Evolutionary conservation across 2,113 vertebrate genomes (phyloP).

Genomic region (Illadopsis cleaveri): DNA sequence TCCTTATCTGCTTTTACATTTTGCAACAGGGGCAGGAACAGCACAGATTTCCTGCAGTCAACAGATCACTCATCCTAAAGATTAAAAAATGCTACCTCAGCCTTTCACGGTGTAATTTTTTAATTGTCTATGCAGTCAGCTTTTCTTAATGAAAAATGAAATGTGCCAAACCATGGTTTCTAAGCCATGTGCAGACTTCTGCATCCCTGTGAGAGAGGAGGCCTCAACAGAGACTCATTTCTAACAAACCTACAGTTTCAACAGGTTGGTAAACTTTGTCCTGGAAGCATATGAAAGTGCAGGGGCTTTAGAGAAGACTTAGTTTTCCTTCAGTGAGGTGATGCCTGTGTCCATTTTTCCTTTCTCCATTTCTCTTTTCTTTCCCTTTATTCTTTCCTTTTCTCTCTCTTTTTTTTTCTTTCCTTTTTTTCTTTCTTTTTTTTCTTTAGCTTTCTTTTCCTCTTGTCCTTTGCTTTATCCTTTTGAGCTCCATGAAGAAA

Average conservation of each 20-base stretch:
- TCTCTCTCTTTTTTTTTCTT: accelerated
- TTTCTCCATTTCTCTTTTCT: too few species aligned
- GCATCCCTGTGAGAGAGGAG: background rate
- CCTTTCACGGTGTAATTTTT: background rate
- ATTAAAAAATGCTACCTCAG: background rate
- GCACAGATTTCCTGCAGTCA: background rate
- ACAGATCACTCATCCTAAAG: background rate
- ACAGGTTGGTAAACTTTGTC: background rate
- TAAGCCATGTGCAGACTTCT: background rate
- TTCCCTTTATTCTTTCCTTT: background rate
- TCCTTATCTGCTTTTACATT: background rate
- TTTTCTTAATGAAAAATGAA: background rate
- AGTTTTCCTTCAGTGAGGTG: background rate
- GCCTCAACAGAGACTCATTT: background rate
- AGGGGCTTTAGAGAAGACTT: background rate
- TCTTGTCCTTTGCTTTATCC: background rate
- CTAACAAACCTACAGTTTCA: background rate
- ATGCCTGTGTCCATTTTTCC: background rate
- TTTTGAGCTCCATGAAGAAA: background rate
- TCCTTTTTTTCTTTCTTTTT: accelerated
- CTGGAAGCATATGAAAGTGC: background rate
- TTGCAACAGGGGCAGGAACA: background rate
- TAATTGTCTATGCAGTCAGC: background rate
- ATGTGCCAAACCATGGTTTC: background rate
- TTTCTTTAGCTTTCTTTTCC: background rate